Evolutionary conservation across 2,888 invertebrate genomes (phyloP).

Genomic region (Troides helena): DNA sequence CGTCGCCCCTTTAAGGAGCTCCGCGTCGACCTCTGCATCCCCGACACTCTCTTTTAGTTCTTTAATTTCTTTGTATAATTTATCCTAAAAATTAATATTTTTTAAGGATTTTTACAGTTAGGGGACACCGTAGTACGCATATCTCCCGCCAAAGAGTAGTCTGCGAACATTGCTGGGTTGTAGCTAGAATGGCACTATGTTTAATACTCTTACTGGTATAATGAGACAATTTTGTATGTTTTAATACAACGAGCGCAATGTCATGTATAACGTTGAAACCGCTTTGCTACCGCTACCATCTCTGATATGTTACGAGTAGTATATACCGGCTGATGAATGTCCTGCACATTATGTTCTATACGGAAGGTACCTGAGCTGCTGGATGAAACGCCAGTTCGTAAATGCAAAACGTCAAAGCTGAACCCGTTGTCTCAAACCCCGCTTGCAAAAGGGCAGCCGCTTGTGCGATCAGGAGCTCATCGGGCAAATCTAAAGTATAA

Average conservation of each 20-base stretch:
- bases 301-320: too few species aligned
- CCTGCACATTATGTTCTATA: too few species aligned
- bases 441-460: slow-evolving; percentile 56
- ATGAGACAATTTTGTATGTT: too few species aligned
- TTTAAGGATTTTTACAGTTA: neutral
- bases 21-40: slow-evolving; percentile 35
- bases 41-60: slow-evolving; percentile 39
- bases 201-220: too few species aligned
- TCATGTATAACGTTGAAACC: too few species aligned
- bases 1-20: slow-evolving; percentile 35
- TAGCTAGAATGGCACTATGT: too few species aligned
- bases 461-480: slow-evolving; percentile 54
- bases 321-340: too few species aligned
- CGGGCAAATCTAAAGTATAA: slow-evolving; percentile 35
- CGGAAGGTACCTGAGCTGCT: slow-evolving; percentile 15
- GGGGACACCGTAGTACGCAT: too few species aligned
- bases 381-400: slow-evolving; percentile 52
- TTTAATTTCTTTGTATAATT: slow-evolving; percentile 42
- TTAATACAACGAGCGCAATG: too few species aligned
- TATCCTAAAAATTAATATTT: slow-evolving; percentile 36
- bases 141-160: too few species aligned
- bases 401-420: slow-evolving; percentile 37
- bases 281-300: too few species aligned
- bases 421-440: slow-evolving; percentile 56
- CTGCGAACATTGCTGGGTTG: too few species aligned